Evolutionary conservation across 2,888 invertebrate species (phyloP).

Genomic region (Papilio demoleus): DNA sequence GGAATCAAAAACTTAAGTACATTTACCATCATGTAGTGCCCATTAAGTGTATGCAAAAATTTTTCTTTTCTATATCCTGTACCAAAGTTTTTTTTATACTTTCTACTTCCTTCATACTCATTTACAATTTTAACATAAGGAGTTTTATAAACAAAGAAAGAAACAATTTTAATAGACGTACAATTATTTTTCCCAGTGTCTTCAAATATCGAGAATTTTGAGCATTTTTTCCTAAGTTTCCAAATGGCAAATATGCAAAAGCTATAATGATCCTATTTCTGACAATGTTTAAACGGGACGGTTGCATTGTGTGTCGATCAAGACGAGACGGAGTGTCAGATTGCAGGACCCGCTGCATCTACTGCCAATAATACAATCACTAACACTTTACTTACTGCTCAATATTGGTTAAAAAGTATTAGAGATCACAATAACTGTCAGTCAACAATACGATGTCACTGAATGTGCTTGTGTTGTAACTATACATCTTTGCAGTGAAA

Average conservation of each 20-base stretch:
- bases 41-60: not conserved
- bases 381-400: not conserved
- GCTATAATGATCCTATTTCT: not conserved
- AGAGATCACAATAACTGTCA: too few relatives aligned
- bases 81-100: too few relatives aligned
- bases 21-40: too few relatives aligned
- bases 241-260: not conserved
- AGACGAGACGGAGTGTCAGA: not conserved
- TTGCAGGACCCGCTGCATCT: not conserved
- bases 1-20: not conserved
- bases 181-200: not conserved
- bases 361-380: not conserved
- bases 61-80: not conserved
- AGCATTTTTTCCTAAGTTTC: not conserved
- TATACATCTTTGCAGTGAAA: too few relatives aligned
- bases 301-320: not conserved
- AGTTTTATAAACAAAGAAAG: not conserved
- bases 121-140: too few relatives aligned
- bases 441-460: not conserved
- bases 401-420: not conserved
- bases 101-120: too few relatives aligned
- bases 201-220: not conserved
- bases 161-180: not conserved
- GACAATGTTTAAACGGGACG: not conserved
- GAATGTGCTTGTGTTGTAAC: not conserved